Percentiles rank a stretch among this genome's conserved stretches.
Conservation (phyloP, 2,797 vertebrate species). For the Aphelocoma californica region DNA sequence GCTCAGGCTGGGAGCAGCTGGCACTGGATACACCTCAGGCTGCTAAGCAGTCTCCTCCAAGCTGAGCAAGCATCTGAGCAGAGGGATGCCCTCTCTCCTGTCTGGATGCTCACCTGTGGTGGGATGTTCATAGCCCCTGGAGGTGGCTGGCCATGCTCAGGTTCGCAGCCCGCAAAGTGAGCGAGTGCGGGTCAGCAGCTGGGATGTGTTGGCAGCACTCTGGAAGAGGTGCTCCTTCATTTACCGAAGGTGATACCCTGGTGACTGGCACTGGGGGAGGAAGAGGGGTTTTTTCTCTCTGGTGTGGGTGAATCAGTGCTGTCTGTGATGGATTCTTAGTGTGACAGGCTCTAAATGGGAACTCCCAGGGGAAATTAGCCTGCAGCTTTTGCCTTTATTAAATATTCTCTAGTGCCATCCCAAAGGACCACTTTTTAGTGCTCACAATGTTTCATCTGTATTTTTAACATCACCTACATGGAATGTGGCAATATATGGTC, state of each 20-base stretch:
- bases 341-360: conserved; percentile 39
- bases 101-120: rapidly evolving
- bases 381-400: conserved; percentile 61
- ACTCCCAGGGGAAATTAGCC: conserved; percentile 57
- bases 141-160: rapidly evolving
- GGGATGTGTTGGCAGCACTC: not conserved
- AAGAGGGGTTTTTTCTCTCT: not conserved
- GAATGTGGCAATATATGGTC: not conserved
- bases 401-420: conserved; percentile 45
- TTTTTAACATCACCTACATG: not conserved
- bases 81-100: not conserved
- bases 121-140: not conserved
- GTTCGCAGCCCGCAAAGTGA: not conserved
- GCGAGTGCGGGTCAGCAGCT: not conserved
- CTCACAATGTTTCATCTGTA: not conserved
- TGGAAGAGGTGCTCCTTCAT: not conserved
- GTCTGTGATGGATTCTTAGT: conserved; percentile 47
- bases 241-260: not conserved
- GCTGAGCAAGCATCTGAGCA: not conserved
- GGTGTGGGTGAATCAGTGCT: not conserved
- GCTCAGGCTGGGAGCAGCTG: rapidly evolving
- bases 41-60: not conserved
- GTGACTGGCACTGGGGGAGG: not conserved
- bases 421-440: conserved; percentile 9
- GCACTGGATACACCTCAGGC: not conserved